A percentile compares a stretch with the other conserved stretches of the same genome.
Conservation (phyloP, 2,888 invertebrate genomes). For the Ischnura elegans region DNA sequence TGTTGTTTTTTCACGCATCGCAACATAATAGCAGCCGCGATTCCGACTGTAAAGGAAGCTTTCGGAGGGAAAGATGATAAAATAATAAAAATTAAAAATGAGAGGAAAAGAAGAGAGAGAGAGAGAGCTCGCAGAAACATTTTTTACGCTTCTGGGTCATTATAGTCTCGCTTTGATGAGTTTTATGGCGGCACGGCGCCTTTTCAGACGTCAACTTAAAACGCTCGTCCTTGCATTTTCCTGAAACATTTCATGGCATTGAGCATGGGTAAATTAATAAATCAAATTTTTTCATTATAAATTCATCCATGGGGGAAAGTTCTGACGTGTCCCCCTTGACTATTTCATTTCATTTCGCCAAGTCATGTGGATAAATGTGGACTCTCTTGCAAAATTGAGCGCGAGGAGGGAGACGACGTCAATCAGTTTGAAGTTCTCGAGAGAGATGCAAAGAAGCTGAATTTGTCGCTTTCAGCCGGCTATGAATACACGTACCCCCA, state of each 20-base stretch:
- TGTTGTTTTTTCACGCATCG: no score
- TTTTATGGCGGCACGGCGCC: slow-evolving; percentile 24
- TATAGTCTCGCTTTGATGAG: slow-evolving; percentile 26
- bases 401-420: neutral
- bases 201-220: slow-evolving; percentile 6
- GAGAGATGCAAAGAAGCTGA: no score
- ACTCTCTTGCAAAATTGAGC: neutral
- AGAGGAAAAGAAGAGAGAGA: neutral
- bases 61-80: no score
- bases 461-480: no score
- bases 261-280: neutral
- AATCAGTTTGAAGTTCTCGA: no score
- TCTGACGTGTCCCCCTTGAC: neutral
- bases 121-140: neutral
- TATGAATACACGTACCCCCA: no score
- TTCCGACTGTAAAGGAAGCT: no score
- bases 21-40: no score
- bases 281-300: no score
- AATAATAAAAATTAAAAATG: no score
- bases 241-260: neutral
- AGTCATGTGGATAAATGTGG: neutral
- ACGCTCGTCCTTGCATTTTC: neutral
- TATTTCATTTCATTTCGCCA: neutral
- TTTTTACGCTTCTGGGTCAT: neutral
- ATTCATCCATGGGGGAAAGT: no score